These are phyloP conservation scores for Rousettus leschenaultii DNA, from an alignment of 2,113 vertebrate species.

Conservation along the genomic window DNA sequence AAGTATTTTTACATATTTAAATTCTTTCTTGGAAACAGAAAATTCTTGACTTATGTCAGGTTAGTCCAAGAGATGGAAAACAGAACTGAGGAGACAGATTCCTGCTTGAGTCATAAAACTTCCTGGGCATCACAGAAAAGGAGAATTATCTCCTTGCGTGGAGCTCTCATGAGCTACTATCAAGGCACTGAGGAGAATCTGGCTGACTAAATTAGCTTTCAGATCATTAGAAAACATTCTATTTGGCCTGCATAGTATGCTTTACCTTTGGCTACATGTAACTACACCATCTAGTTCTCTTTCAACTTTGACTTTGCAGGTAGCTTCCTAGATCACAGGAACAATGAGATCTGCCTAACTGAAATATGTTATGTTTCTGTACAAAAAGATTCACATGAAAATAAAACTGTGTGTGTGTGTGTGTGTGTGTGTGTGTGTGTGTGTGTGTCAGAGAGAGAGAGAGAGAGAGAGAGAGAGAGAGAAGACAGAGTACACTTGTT, in stretches of 20 bases:
- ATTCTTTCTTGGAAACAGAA: slow-evolving; percentile 5
- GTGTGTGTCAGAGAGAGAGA: background rate
- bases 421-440: background rate
- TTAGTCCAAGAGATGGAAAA: slow-evolving; percentile 30
- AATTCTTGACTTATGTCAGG: background rate
- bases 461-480: background rate
- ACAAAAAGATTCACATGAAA: slow-evolving; percentile 2
- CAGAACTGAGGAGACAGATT: background rate
- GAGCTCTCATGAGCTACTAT: background rate
- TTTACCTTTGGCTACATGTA: background rate
- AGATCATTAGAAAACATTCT: slow-evolving; percentile 27
- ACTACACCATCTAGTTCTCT: background rate
- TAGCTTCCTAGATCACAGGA: slow-evolving; percentile 9
- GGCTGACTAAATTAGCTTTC: slow-evolving; percentile 49
- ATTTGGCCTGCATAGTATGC: background rate
- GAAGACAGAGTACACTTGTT: background rate
- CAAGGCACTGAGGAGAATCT: slow-evolving; percentile 15
- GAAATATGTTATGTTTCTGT: background rate
- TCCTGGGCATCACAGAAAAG: background rate
- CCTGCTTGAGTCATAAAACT: slow-evolving; percentile 39
- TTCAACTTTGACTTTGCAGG: slow-evolving; percentile 1
- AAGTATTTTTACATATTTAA: slow-evolving; percentile 41
- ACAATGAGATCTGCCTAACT: background rate
- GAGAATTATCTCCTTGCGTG: slow-evolving; percentile 53
- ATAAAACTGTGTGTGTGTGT: background rate